Conservation (phyloP, 2,888 invertebrate genomes). For the Torymus aiolomorphi region DNA sequence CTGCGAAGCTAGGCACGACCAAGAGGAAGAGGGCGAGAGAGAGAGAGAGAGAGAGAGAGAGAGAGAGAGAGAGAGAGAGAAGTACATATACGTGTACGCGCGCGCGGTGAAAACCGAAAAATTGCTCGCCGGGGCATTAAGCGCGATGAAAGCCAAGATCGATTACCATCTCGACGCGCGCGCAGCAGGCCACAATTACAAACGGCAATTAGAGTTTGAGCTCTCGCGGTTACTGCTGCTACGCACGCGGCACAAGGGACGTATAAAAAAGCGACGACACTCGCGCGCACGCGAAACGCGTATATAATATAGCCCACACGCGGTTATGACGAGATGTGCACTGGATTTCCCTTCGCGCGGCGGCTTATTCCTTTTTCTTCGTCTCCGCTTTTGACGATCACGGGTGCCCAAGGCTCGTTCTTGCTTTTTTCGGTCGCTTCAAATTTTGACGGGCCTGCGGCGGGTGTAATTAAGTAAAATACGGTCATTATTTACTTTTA, state of each 20-base stretch:
- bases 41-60: too few species aligned
- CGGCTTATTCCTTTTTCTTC: not conserved
- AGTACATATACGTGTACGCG: not conserved
- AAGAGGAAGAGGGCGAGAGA: too few species aligned
- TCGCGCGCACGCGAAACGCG: not conserved
- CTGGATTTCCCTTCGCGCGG: not conserved
- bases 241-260: conserved; percentile 39
- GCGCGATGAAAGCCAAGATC: conserved; percentile 42
- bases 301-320: too few species aligned
- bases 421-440: conserved; percentile 9
- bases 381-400: not conserved
- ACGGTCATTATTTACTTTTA: conserved; percentile 34
- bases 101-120: conserved; percentile 29
- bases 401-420: not conserved
- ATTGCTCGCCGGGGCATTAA: conserved; percentile 8
- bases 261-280: not conserved
- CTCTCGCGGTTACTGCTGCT: conserved; percentile 47
- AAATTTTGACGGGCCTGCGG: not conserved
- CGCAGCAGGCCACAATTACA: conserved; percentile 25
- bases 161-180: conserved; percentile 13
- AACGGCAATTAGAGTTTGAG: conserved; percentile 51
- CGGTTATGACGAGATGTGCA: too few species aligned
- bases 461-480: conserved; percentile 11
- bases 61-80: too few species aligned
- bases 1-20: too few species aligned